These are phyloP conservation scores for Heliconius ismenius DNA, from an alignment of 2,888 invertebrate genomes.

Conservation along the genomic window DNA sequence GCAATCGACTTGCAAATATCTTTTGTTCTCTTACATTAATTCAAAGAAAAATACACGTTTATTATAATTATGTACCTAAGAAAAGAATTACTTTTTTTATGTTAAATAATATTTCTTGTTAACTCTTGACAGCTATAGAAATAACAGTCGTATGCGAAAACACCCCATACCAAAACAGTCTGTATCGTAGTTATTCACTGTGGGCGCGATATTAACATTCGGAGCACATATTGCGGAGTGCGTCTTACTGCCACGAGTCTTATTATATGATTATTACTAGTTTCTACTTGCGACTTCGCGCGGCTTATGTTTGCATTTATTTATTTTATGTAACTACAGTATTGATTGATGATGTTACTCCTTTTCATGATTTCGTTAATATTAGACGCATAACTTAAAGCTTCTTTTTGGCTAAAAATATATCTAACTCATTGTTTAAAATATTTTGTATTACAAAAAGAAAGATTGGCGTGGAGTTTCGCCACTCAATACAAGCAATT, in stretches of 20 bases:
- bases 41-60: constrained; percentile 1
- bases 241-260: constrained; percentile 37
- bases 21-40: constrained; percentile 3
- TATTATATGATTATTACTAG: constrained; percentile 36
- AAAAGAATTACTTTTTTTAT: neutral
- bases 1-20: neutral
- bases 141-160: constrained; percentile 29
- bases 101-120: constrained; percentile 2
- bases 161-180: constrained; percentile 33
- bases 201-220: constrained; percentile 59
- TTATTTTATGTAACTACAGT: neutral
- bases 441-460: too few species aligned
- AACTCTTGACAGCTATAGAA: neutral
- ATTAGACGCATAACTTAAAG: neutral
- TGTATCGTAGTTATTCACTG: constrained; percentile 33
- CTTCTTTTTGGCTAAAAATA: neutral
- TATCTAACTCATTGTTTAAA: neutral
- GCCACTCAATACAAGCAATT: too few species aligned
- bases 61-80: neutral
- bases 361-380: neutral
- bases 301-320: neutral
- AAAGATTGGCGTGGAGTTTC: too few species aligned
- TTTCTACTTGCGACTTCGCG: constrained; percentile 19
- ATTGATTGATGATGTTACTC: neutral
- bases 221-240: constrained; percentile 50